Percentiles rank a stretch among this genome's conserved stretches.
phyloP scores from a whole-genome alignment of 2,888 invertebrate genomes.

The Heliothis peltigera region DNA sequence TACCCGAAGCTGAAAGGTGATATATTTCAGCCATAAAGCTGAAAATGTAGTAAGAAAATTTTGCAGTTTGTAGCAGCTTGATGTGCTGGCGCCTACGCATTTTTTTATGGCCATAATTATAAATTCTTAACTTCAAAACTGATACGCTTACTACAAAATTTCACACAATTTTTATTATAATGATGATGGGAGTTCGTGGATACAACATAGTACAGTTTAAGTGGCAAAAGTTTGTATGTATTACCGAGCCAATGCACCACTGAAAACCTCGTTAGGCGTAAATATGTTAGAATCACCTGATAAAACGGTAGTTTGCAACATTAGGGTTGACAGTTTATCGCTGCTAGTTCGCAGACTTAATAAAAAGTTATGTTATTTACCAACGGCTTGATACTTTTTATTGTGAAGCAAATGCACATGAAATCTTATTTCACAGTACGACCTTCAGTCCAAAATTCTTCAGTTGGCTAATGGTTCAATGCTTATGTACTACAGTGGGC shows the following conservation, averaged over 20 bases:
- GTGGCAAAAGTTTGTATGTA: slow-evolving; percentile 8
- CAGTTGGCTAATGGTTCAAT: slow-evolving; percentile 49
- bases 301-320: slow-evolving; percentile 8
- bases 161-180: background rate
- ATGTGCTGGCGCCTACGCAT: too few relatives aligned
- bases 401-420: slow-evolving; percentile 28
- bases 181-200: background rate
- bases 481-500: slow-evolving; percentile 24
- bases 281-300: slow-evolving; percentile 14
- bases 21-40: too few relatives aligned
- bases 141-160: background rate
- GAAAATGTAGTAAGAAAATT: too few relatives aligned
- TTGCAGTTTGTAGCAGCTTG: too few relatives aligned
- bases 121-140: background rate
- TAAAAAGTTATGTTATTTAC: slow-evolving; percentile 1
- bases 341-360: slow-evolving; percentile 14
- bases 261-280: slow-evolving; percentile 38
- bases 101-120: too few relatives aligned
- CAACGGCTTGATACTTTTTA: background rate
- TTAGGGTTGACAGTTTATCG: slow-evolving; percentile 25
- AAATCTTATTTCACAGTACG: slow-evolving; percentile 27
- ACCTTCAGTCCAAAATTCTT: slow-evolving; percentile 43
- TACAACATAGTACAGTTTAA: background rate
- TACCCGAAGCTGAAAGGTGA: too few relatives aligned
- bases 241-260: slow-evolving; percentile 14